A percentile compares a stretch with the other conserved stretches of the same genome.
These are phyloP conservation scores for Acanthochromis polyacanthus DNA, from an alignment of 2,113 vertebrate genomes.

Conservation along the genomic window DNA sequence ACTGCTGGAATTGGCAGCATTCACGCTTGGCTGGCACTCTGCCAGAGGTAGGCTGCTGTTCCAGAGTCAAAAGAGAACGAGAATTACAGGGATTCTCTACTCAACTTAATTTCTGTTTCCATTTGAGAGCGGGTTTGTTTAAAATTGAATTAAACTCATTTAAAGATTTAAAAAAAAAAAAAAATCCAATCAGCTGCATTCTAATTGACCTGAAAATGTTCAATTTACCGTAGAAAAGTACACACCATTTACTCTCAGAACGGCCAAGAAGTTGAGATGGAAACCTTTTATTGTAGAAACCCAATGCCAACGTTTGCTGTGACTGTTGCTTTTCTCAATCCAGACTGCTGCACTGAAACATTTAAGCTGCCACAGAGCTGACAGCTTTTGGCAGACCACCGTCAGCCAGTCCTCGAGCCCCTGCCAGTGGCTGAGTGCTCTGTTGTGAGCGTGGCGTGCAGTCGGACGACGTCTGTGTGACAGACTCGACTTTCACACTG, in stretches of 20 bases:
- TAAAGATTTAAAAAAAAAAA: constrained; percentile 32
- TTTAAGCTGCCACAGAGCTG: constrained; percentile 73
- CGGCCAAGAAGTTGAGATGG: constrained; percentile 36
- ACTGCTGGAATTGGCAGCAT: constrained; percentile 46
- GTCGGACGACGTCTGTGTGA: constrained; percentile 73
- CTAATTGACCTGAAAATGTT: constrained; percentile 60
- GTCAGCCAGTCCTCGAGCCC: constrained; percentile 55
- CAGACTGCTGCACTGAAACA: constrained; percentile 68
- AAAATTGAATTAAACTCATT: constrained; percentile 25
- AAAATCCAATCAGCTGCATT: constrained; percentile 34
- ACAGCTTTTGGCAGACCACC: constrained; percentile 77
- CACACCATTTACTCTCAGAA: constrained; percentile 45
- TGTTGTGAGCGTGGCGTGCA: constrained; percentile 72
- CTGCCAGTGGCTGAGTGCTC: constrained; percentile 76
- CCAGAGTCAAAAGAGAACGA: constrained; percentile 12
- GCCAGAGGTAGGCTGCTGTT: constrained; percentile 38
- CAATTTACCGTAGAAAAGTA: constrained; percentile 54
- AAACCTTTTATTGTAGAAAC: constrained; percentile 72
- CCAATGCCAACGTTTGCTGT: constrained; percentile 56
- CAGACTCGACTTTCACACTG: constrained; percentile 81
- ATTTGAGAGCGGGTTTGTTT: background rate
- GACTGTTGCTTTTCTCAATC: constrained; percentile 69
- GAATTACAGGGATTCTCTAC: constrained; percentile 21
- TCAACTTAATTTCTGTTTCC: background rate
- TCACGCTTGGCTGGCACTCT: constrained; percentile 28